Conservation (phyloP, 2,797 vertebrate genomes). For the Myotis pilosus region DNA sequence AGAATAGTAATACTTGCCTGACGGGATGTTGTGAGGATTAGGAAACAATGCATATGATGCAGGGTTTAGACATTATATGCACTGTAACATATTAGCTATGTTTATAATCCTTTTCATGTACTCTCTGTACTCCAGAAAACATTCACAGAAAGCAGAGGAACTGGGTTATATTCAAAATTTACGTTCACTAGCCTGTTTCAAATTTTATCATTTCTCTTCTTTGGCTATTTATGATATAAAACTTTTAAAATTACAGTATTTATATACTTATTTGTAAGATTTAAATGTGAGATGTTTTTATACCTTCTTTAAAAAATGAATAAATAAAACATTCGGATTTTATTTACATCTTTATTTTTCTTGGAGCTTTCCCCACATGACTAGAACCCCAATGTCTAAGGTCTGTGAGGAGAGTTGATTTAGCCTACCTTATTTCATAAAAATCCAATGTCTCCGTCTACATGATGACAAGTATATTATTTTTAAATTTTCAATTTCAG, state of each 20-base stretch:
- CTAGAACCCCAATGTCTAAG: background rate
- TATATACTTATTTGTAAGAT: background rate
- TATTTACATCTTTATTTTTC: conserved; percentile 15
- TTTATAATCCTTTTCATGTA: background rate
- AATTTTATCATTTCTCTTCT: background rate
- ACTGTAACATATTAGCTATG: background rate
- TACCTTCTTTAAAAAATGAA: background rate
- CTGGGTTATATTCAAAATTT: background rate
- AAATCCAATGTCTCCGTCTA: background rate
- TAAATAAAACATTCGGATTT: background rate
- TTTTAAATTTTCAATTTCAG: background rate
- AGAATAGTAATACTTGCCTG: background rate
- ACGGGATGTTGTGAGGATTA: background rate
- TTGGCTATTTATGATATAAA: background rate
- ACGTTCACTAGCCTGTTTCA: background rate
- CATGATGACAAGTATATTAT: background rate
- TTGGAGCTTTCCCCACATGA: background rate
- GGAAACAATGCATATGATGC: background rate
- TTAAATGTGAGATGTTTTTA: background rate
- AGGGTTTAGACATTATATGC: background rate
- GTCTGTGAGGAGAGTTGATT: background rate
- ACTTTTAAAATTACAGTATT: conserved; percentile 27
- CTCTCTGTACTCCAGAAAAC: background rate
- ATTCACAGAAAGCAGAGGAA: conserved; percentile 10
- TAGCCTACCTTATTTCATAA: background rate